Conservation (phyloP, 2,113 vertebrate genomes). For the Danionella cerebrum region DNA sequence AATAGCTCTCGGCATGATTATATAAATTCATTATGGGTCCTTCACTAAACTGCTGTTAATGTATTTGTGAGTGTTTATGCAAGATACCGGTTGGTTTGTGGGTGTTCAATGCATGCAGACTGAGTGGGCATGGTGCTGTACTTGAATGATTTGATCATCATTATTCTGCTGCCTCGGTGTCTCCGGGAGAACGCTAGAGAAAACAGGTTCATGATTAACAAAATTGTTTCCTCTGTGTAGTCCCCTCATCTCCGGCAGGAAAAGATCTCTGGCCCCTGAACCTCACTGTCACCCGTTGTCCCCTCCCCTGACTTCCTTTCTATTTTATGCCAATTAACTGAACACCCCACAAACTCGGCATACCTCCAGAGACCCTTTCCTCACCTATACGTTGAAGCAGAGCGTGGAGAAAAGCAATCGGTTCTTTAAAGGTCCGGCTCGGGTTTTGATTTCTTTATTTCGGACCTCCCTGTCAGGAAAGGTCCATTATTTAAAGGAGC, state of each 20-base stretch:
- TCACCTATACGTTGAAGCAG: neutral
- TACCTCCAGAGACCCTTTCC: neutral
- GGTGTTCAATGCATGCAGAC: conserved; percentile 5
- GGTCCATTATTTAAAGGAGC: conserved; percentile 1
- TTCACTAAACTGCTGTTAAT: neutral
- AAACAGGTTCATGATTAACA: too few species aligned
- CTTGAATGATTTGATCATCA: neutral
- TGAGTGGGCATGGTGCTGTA: neutral
- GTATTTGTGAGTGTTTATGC: neutral
- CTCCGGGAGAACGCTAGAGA: too few species aligned
- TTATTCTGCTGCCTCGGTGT: neutral
- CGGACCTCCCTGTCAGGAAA: neutral
- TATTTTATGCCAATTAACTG: conserved; percentile 25
- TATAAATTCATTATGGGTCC: neutral
- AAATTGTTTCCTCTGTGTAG: neutral
- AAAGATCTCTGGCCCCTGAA: conserved; percentile 5
- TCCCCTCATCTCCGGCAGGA: conserved; percentile 17
- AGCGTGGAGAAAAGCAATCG: neutral
- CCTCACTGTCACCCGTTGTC: neutral
- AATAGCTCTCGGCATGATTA: neutral
- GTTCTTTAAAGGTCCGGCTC: neutral
- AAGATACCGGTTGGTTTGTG: too few species aligned
- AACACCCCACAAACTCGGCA: neutral
- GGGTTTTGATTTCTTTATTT: neutral
- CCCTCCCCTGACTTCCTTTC: neutral